Base-by-base conservation (phyloP, 1,140 invertebrate genomes). In the Drosophila tsacasi region DNA sequence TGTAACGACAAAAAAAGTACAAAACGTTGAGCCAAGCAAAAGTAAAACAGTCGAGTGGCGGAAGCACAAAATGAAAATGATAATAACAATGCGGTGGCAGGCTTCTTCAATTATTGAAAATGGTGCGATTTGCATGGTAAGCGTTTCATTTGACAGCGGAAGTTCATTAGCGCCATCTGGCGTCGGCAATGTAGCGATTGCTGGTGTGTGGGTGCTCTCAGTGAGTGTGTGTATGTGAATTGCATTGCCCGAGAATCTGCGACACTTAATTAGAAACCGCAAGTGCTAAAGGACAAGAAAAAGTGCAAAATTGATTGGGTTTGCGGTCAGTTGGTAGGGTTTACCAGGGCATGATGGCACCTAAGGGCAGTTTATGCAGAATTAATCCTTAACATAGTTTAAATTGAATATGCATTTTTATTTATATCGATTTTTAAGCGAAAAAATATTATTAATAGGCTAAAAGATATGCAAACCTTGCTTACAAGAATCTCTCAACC, bases 31-130 rank as follows among this genome's bases (percentile, higher is more conserved):
- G 60, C 42, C 62, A 58, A 76, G 54, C 21, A 55, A 68, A 68
- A 44, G 62, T 55, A 46, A 77, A 77, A 58, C 55, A 44, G 64
- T 52, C 76, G 76, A 76, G 54, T 61, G 76, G 61, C 78, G 85
- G 78, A 84, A 90, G 84, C 78, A 85, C 69, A 81, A 87, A 83
- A 87, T 87, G 72, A 80, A 89, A 89, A 89, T 89, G 76, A 90
- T 90, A 84, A 87, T 87, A 89, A 90, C 79, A 87, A 87, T 86
- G 79, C 76, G 77, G 84, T 67, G 73, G 77, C 74, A 62, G 66
- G 57, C 77, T 39, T 61, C 74, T 81, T 81, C 85, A 85, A 89
- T 89, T 89, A 89, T 90, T 85, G 85, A 89, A 90, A 81, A 79
- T 75, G 84, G 47, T 40, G 75, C 74, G 78, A 89, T 89, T 89